Evolutionary conservation across 2,797 vertebrate species (phyloP).

Genomic region (Diceros bicornis): DNA sequence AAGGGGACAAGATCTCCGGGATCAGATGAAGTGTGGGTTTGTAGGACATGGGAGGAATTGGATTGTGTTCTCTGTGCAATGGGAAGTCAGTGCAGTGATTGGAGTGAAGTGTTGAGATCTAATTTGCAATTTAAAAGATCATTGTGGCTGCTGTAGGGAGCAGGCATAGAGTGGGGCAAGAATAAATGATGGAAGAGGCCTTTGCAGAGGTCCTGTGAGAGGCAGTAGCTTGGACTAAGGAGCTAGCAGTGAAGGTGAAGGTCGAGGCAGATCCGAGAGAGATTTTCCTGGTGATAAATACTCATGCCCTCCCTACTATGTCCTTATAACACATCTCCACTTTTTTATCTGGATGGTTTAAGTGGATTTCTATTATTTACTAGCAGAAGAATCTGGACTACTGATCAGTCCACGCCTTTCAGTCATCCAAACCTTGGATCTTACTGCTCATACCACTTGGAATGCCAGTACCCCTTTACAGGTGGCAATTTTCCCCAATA

Average conservation of each 20-base stretch:
- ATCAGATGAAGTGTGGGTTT: background rate
- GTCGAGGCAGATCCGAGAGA: background rate
- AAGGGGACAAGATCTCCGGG: background rate
- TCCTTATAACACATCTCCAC: background rate
- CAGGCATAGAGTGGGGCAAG: background rate
- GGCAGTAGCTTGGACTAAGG: background rate
- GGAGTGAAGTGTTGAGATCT: background rate
- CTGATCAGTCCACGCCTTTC: background rate
- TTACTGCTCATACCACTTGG: background rate
- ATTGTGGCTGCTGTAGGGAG: background rate
- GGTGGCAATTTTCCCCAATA: background rate
- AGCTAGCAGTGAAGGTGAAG: background rate
- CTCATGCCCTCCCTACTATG: background rate
- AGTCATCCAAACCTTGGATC: background rate
- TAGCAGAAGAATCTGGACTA: background rate
- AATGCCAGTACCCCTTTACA: background rate
- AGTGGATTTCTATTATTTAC: constrained; percentile 2
- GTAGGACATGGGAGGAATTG: rapidly evolving
- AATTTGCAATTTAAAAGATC: background rate
- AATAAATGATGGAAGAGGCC: background rate
- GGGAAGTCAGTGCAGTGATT: background rate
- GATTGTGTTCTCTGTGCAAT: background rate
- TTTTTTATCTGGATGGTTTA: background rate
- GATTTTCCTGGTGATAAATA: background rate
- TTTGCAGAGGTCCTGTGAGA: background rate